phyloP scores from a whole-genome alignment of 2,888 invertebrate species.

The Lasioglossum lativentre region DNA sequence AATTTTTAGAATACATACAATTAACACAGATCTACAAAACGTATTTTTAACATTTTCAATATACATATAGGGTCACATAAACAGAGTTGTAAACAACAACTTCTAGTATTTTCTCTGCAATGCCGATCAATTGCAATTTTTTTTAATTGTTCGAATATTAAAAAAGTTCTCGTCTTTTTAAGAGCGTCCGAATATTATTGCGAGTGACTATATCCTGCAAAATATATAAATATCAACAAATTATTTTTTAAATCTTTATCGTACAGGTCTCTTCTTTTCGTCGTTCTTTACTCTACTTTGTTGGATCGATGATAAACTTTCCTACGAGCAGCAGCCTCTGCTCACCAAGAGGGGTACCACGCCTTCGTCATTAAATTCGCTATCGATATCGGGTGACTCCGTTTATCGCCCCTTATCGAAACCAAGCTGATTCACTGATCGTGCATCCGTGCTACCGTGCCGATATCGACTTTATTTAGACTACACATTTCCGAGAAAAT shows the following conservation, averaged over 20 bases:
- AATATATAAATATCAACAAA: neutral
- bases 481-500: conserved; percentile 40
- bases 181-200: too few relatives aligned
- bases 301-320: conserved; percentile 46
- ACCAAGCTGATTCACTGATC: conserved; percentile 66
- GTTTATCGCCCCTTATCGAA: conserved; percentile 67
- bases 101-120: too few relatives aligned
- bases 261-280: neutral
- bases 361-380: conserved; percentile 68
- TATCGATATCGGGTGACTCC: conserved; percentile 60
- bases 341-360: conserved; percentile 46
- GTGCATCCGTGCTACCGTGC: conserved; percentile 69
- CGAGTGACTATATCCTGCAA: too few relatives aligned
- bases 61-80: too few relatives aligned
- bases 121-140: too few relatives aligned
- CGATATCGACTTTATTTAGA: conserved; percentile 61
- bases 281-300: neutral
- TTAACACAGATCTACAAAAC: too few relatives aligned
- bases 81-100: too few relatives aligned
- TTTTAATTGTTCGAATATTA: too few relatives aligned
- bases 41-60: too few relatives aligned
- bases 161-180: too few relatives aligned
- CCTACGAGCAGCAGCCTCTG: conserved; percentile 57
- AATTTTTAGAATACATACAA: too few relatives aligned
- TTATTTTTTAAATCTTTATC: neutral